These are phyloP conservation scores for Pleuronectes platessa DNA, from an alignment of 2,113 vertebrate species.

Conservation along the genomic window DNA sequence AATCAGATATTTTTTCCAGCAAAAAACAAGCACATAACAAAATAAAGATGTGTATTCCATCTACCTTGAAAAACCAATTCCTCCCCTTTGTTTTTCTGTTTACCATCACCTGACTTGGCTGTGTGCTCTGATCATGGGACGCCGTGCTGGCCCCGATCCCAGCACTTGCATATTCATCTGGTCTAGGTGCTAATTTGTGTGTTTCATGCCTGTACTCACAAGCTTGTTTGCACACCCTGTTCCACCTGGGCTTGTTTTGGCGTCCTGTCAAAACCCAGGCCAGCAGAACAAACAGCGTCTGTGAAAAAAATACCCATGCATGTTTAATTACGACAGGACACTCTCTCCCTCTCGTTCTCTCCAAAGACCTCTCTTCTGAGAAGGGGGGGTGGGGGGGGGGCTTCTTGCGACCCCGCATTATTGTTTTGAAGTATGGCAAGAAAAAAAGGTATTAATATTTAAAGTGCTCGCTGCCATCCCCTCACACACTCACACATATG, in stretches of 20 bases:
- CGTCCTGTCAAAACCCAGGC: conserved; percentile 95
- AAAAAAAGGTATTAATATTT: conserved; percentile 92
- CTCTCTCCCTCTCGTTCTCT: conserved; percentile 69
- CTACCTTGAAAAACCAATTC: conserved; percentile 28
- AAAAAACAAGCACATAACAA: conserved; percentile 2
- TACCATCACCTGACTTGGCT: conserved; percentile 55
- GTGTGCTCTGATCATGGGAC: conserved; percentile 28
- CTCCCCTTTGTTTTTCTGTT: conserved; percentile 50
- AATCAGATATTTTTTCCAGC: conserved; percentile 12
- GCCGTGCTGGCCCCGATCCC: conserved; percentile 61
- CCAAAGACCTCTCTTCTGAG: conserved; percentile 87
- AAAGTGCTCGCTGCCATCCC: conserved; percentile 77
- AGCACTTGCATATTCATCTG: conserved; percentile 88
- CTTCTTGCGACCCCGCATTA: conserved; percentile 89
- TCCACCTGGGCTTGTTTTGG: conserved; percentile 97
- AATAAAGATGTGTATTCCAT: background rate
- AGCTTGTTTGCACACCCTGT: conserved; percentile 92
- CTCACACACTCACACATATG: conserved; percentile 29
- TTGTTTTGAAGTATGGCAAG: conserved; percentile 89
- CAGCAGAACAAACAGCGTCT: conserved; percentile 92
- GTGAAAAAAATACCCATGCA: conserved; percentile 91
- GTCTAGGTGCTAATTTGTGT: conserved; percentile 94
- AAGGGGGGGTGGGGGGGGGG: conserved; percentile 73
- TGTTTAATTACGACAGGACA: conserved; percentile 95
- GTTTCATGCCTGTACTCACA: conserved; percentile 91